These are phyloP conservation scores for Brassicogethes aeneus DNA, from an alignment of 2,888 invertebrate genomes.

Conservation along the genomic window DNA sequence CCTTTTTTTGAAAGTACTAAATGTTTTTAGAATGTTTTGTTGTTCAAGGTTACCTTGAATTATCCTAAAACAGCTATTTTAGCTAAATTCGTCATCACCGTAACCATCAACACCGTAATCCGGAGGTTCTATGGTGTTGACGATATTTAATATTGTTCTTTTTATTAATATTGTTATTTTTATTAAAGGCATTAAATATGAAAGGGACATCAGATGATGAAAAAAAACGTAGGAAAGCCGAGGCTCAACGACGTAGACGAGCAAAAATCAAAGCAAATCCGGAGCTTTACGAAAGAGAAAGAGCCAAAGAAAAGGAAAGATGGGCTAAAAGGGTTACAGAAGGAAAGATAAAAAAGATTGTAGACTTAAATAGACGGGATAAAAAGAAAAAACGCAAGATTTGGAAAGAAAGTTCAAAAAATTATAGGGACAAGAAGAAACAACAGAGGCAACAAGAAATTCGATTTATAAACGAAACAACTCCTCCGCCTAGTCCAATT, in stretches of 20 bases:
- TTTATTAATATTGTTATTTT: too few relatives aligned
- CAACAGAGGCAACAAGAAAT: slow-evolving; percentile 2
- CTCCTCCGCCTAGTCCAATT: slow-evolving; percentile 2
- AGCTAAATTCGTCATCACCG: too few relatives aligned
- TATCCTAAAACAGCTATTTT: too few relatives aligned
- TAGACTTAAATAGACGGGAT: slow-evolving; percentile 2
- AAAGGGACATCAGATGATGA: too few relatives aligned
- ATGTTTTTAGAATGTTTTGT: too few relatives aligned
- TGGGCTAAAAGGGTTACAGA: slow-evolving; percentile 2
- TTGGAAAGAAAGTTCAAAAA: slow-evolving; percentile 3
- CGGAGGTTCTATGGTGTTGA: too few relatives aligned
- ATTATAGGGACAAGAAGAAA: slow-evolving; percentile 1
- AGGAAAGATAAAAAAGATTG: slow-evolving; percentile 5
- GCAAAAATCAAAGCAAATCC: slow-evolving; percentile 1
- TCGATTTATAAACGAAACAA: slow-evolving; percentile 2
- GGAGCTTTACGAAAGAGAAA: slow-evolving; percentile 1
- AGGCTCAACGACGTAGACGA: slow-evolving; percentile 3
- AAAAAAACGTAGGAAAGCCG: slow-evolving; percentile 3
- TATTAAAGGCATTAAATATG: too few relatives aligned
- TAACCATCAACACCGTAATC: too few relatives aligned
- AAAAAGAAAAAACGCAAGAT: too few relatives aligned
- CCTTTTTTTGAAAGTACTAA: too few relatives aligned
- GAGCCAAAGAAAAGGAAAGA: slow-evolving; percentile 1
- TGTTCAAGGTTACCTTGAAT: too few relatives aligned
- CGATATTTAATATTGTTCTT: too few relatives aligned